A percentile compares a stretch with the other conserved stretches of the same genome.
phyloP scores from a whole-genome alignment of 2,113 vertebrate genomes.

The Amblyopsis rosae region DNA sequence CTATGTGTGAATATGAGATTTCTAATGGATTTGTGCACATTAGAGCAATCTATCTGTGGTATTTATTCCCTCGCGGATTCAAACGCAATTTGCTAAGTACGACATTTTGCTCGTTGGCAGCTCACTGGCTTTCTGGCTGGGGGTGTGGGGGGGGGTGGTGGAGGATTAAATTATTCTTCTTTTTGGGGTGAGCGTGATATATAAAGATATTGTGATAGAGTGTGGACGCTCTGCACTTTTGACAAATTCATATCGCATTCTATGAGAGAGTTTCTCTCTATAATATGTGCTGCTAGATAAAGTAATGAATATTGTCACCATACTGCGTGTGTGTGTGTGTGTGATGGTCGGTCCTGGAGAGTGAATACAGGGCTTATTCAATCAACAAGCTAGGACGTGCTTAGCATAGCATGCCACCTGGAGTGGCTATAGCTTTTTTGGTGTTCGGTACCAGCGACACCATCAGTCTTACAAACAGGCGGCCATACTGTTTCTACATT shows the following conservation, averaged over 20 bases:
- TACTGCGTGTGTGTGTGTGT: background rate
- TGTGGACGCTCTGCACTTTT: constrained; percentile 40
- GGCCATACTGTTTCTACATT: too few species aligned
- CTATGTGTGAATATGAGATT: constrained; percentile 82
- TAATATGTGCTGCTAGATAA: constrained; percentile 36
- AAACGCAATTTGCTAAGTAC: constrained; percentile 80
- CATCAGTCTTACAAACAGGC: too few species aligned
- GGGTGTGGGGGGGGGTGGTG: constrained; percentile 29
- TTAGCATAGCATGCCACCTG: background rate
- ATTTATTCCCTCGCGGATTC: constrained; percentile 79
- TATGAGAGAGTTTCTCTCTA: constrained; percentile 32
- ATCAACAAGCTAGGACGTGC: background rate
- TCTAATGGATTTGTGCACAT: constrained; percentile 82
- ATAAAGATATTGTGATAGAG: constrained; percentile 54
- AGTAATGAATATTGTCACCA: constrained; percentile 17
- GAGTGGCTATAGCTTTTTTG: background rate
- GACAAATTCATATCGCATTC: constrained; percentile 54
- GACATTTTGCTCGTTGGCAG: constrained; percentile 62
- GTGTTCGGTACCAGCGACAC: background rate
- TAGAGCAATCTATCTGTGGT: constrained; percentile 77
- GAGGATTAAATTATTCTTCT: constrained; percentile 55
- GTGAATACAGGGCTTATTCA: background rate
- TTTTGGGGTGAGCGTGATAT: constrained; percentile 13
- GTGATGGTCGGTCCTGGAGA: background rate
- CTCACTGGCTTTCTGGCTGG: constrained; percentile 54